Evolutionary conservation across 1,140 invertebrate species (phyloP), one percentile per base, ranked within the genome.

Genomic region (Phocides pigmalion): DNA sequence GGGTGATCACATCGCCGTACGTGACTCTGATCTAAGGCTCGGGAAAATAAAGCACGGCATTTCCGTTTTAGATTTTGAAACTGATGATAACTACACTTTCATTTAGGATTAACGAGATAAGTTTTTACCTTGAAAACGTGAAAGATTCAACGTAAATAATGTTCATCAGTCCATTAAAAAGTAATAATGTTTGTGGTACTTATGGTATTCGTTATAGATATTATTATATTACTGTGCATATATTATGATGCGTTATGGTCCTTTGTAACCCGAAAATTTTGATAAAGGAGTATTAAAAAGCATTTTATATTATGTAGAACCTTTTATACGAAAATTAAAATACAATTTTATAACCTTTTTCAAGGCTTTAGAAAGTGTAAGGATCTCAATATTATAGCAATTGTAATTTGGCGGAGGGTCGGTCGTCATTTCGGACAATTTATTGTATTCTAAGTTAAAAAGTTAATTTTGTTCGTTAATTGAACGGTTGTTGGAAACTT

Each of bases 361-460:
- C 28, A 50, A 50, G 3, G 12, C 25, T 50, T 9, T 9, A 16
- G 25, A 15, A 50, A 12, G 12, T 16, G 25, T 50, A 3, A n/a
- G 15, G 11, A 28, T 58, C 22, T 46, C 41, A 59, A 59, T 46
- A 32, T 59, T 17, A 59, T 28, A 20, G 20, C 39, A n/a, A 32
- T 35, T 46, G 42, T 46, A 46, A 47, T 47, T 46, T 35, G n/a
- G 42, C 9, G n/a, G 6, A 44, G 9, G 56, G 11, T 32, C 41
- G 20, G 41, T 35, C 56, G 56, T 46, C 42, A 35, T 46, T 47
- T 46, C 16, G 3, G 9, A 47, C 42, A 59, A 59, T 59, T 59
- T 59, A 59, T 59, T 59, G 42, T 59, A 28, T 46, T 59, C 41
- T 19, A 59, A 59, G 41, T 46, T 59, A 59, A 59, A 58, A 59